Conservation (phyloP, 2,888 invertebrate species). For the Noctua janthina region DNA sequence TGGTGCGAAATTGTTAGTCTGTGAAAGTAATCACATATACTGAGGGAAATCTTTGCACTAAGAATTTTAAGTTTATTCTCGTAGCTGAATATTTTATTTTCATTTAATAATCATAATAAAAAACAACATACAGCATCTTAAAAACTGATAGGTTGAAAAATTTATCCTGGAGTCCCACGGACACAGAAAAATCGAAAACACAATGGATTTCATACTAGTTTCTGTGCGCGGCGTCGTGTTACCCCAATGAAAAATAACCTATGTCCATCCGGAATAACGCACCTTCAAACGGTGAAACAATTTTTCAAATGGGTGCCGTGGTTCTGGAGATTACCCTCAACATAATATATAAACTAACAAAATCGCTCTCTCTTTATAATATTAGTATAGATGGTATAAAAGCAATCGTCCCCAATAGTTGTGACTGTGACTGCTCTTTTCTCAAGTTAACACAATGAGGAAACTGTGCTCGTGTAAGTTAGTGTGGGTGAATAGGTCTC, state of each 20-base stretch:
- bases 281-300: neutral
- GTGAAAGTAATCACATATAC: constrained; percentile 44
- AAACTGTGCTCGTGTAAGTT: neutral
- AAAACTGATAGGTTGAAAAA: neutral
- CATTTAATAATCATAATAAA: neutral
- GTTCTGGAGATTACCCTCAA: neutral
- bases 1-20: constrained; percentile 48
- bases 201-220: neutral
- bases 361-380: neutral
- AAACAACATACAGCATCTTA: neutral
- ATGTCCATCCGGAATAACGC: neutral
- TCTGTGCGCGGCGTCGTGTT: neutral
- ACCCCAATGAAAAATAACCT: neutral
- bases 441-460: constrained; percentile 7
- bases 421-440: neutral
- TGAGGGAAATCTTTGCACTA: constrained; percentile 19
- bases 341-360: neutral
- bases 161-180: too few relatives aligned
- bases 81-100: neutral
- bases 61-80: constrained; percentile 11
- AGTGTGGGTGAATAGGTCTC: constrained; percentile 7
- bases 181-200: neutral
- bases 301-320: neutral
- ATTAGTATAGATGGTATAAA: neutral
- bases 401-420: neutral